A percentile compares a stretch with the other conserved stretches of the same genome.
These are phyloP conservation scores for Oligia strigilis DNA, from an alignment of 2,888 invertebrate species.

Conservation along the genomic window DNA sequence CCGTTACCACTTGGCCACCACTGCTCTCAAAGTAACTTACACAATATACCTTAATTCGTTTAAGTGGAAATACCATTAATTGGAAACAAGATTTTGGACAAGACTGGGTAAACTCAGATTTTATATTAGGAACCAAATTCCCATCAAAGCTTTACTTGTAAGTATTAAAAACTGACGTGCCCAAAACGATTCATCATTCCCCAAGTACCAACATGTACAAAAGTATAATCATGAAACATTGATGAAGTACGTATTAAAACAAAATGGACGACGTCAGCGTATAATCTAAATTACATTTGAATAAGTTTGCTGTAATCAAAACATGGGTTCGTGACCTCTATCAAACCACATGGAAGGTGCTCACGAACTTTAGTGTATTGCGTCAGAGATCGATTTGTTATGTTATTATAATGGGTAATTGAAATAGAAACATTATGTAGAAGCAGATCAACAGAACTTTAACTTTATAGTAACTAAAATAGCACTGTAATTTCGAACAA, in stretches of 20 bases:
- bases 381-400: conserved; percentile 41
- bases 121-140: neutral
- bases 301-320: conserved; percentile 60
- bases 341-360: conserved; percentile 34
- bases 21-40: neutral
- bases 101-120: neutral
- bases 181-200: conserved; percentile 47
- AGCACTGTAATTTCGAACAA: neutral
- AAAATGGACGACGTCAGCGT: conserved; percentile 63
- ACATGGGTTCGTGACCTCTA: conserved; percentile 59
- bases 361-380: conserved; percentile 40
- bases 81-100: neutral
- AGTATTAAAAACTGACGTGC: conserved; percentile 19
- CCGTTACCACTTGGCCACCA: no score
- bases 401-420: conserved; percentile 31
- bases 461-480: neutral
- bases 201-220: conserved; percentile 43
- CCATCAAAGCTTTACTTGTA: conserved; percentile 13
- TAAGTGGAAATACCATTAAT: no score
- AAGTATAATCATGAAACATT: conserved; percentile 56
- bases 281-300: conserved; percentile 68
- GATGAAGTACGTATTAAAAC: conserved; percentile 64
- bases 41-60: neutral
- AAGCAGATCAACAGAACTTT: neutral
- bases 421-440: conserved; percentile 1